Evolutionary conservation across 2,113 vertebrate species (phyloP).

Genomic region (Boulengeromyrus knoepffleri): DNA sequence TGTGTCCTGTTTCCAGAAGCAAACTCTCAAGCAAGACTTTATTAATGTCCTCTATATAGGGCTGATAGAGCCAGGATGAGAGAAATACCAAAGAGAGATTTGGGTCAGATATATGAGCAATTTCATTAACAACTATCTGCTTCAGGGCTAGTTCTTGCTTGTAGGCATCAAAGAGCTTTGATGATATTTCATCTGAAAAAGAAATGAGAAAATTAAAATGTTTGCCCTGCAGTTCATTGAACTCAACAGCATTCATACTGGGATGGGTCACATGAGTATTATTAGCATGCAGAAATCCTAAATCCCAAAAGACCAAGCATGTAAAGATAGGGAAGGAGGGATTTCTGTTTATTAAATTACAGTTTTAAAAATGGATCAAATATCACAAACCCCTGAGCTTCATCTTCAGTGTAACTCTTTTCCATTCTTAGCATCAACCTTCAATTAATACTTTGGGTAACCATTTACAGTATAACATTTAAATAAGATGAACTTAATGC

Average conservation of each 20-base stretch:
- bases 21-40: slow-evolving; percentile 73
- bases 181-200: slow-evolving; percentile 63
- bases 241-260: not conserved
- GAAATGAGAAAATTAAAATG: not conserved
- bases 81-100: slow-evolving; percentile 76
- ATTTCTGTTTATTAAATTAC: not conserved
- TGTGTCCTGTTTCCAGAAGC: slow-evolving; percentile 85
- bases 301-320: not conserved
- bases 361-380: not conserved
- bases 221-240: not conserved
- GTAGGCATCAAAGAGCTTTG: slow-evolving; percentile 66
- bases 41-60: slow-evolving; percentile 63
- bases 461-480: not conserved
- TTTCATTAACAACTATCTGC: slow-evolving; percentile 59
- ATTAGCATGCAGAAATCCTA: not conserved
- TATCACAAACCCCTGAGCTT: not conserved
- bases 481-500: not conserved
- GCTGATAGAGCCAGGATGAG: slow-evolving; percentile 88
- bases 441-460: not conserved
- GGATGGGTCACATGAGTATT: not conserved
- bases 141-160: slow-evolving; percentile 74
- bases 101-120: slow-evolving; percentile 66
- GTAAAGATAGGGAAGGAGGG: not conserved
- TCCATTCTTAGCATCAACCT: not conserved
- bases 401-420: not conserved